These are phyloP conservation scores for Gisinianus flammeolus DNA, from an alignment of 2,888 invertebrate species.

Conservation along the genomic window DNA sequence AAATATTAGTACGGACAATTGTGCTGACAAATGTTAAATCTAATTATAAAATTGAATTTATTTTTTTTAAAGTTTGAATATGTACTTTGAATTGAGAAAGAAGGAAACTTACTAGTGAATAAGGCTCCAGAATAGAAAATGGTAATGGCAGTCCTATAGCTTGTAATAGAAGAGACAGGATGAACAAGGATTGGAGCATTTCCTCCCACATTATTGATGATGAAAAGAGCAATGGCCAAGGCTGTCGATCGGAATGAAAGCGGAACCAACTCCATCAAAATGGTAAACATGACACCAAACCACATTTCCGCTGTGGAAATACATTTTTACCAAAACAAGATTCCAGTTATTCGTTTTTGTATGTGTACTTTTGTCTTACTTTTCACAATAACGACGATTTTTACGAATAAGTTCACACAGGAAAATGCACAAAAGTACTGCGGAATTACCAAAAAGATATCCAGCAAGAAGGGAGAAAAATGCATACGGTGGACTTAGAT, in stretches of 20 bases:
- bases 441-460: conserved; percentile 79
- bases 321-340: neutral
- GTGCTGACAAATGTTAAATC: neutral
- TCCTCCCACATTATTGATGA: conserved; percentile 91
- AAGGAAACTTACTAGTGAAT: conserved; percentile 73
- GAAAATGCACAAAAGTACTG: too few species aligned
- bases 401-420: too few species aligned
- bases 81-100: neutral
- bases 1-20: neutral
- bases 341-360: neutral
- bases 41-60: neutral
- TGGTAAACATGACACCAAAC: conserved; percentile 91
- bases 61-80: neutral
- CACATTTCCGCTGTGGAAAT: conserved; percentile 82
- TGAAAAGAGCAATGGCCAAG: conserved; percentile 84
- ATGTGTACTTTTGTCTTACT: neutral
- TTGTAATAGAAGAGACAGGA: conserved; percentile 79
- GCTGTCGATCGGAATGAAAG: conserved; percentile 80
- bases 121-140: conserved; percentile 89
- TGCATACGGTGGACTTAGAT: conserved; percentile 80
- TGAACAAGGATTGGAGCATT: conserved; percentile 87
- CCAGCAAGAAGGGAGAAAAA: conserved; percentile 87
- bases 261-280: conserved; percentile 87
- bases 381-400: too few species aligned
- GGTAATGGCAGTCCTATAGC: conserved; percentile 82